phyloP scores from a whole-genome alignment of 2,113 vertebrate species.

The Phoxinus phoxinus region DNA sequence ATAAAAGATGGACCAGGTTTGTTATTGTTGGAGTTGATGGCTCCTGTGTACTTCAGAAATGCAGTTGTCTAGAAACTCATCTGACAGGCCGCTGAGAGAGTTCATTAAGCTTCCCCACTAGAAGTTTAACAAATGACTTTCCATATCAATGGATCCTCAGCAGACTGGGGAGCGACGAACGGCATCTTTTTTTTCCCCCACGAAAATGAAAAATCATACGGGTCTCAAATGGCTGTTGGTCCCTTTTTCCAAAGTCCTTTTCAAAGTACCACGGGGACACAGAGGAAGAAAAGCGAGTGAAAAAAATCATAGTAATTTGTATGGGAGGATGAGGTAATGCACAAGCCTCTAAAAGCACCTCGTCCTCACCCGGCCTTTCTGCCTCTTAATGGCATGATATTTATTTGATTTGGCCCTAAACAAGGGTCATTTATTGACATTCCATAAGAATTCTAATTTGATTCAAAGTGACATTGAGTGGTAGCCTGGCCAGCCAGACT shows the following conservation, averaged over 20 bases:
- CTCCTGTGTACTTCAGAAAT: conserved; percentile 14
- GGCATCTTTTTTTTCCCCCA: not conserved
- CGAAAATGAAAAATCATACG: not conserved
- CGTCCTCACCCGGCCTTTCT: not conserved
- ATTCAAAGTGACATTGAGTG: conserved; percentile 66
- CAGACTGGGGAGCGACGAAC: conserved; percentile 38
- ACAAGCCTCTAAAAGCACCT: not conserved
- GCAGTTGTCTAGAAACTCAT: conserved; percentile 55
- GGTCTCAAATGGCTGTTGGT: not conserved
- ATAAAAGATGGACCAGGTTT: conserved; percentile 32
- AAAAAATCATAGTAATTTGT: conserved; percentile 31
- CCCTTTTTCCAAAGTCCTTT: not conserved
- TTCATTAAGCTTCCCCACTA: conserved; percentile 25
- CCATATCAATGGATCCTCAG: conserved; percentile 47
- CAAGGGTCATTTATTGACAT: conserved; percentile 66
- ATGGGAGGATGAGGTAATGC: not conserved
- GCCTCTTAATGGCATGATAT: conserved; percentile 51
- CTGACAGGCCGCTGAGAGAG: conserved; percentile 41
- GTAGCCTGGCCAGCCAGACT: too few species aligned
- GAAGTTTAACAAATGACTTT: conserved; percentile 49
- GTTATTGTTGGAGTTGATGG: conserved; percentile 23
- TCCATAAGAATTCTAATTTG: conserved; percentile 65
- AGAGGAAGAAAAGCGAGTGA: conserved; percentile 31
- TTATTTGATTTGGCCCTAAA: conserved; percentile 58
- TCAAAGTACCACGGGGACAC: conserved; percentile 23